Percentiles rank a stretch among this genome's conserved stretches.
Evolutionary conservation across 2,888 invertebrate species (phyloP).

Genomic region (Lasioglossum calceatum): DNA sequence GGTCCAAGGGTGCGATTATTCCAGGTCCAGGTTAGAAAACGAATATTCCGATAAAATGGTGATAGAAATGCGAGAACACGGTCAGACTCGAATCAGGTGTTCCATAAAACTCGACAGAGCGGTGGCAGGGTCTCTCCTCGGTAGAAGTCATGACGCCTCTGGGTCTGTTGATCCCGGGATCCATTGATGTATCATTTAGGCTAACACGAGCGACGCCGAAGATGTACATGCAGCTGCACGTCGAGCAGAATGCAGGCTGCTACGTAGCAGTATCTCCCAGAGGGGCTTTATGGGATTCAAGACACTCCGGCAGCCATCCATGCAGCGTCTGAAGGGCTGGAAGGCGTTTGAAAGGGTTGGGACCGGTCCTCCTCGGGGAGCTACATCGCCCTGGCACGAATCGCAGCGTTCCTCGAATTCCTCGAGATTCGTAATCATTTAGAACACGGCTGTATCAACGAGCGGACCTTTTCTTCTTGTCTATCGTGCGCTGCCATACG

Average conservation of each 20-base stretch:
- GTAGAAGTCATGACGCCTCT: neutral
- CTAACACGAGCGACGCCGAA: constrained; percentile 19
- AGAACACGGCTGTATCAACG: constrained; percentile 28
- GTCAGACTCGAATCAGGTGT: neutral
- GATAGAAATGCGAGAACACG: neutral
- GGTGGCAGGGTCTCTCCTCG: neutral
- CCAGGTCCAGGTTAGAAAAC: neutral
- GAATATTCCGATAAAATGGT: neutral
- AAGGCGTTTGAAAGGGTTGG: constrained; percentile 46
- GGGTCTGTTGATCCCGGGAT: neutral
- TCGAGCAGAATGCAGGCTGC: constrained; percentile 37
- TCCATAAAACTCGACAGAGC: neutral
- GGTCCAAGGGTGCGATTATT: too few relatives aligned
- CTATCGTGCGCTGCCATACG: constrained; percentile 6
- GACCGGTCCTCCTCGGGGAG: constrained; percentile 45
- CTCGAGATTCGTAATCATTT: constrained; percentile 32
- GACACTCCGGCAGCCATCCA: constrained; percentile 47
- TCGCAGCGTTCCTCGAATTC: constrained; percentile 22
- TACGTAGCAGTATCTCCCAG: constrained; percentile 47
- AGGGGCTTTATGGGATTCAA: constrained; percentile 60
- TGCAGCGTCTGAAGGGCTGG: constrained; percentile 49
- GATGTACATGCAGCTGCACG: constrained; percentile 35
- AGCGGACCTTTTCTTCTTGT: constrained; percentile 2
- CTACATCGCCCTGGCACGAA: constrained; percentile 29
- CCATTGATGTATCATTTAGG: constrained; percentile 59